These are phyloP conservation scores for Luffia ferchaultella DNA, from an alignment of 2,888 invertebrate species.

Conservation along the genomic window DNA sequence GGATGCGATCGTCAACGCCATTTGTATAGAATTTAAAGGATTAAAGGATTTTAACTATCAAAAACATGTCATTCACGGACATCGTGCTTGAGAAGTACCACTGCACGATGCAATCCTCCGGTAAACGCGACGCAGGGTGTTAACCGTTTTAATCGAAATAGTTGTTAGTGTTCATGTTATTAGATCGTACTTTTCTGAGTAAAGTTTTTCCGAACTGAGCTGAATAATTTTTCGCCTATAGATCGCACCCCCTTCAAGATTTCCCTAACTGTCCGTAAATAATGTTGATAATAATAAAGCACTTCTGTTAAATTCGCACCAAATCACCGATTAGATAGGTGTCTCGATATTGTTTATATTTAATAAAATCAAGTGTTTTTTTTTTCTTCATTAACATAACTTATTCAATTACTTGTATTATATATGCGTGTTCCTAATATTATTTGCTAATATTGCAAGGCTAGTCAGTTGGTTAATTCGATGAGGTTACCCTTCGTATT, in stretches of 20 bases:
- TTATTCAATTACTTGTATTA: no score
- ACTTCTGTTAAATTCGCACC: constrained; percentile 20
- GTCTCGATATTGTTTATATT: neutral
- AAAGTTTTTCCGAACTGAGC: constrained; percentile 33
- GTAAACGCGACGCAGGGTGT: constrained; percentile 23
- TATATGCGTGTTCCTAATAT: neutral
- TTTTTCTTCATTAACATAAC: neutral
- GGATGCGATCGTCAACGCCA: no score
- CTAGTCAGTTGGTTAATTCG: constrained; percentile 45
- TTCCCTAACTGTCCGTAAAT: neutral
- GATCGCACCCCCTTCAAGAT: neutral
- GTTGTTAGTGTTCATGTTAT: constrained; percentile 64
- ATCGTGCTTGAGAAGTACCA: no score
- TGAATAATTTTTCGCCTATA: constrained; percentile 41
- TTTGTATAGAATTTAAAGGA: no score
- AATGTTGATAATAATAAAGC: constrained; percentile 5
- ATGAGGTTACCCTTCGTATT: constrained; percentile 28
- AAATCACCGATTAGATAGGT: neutral
- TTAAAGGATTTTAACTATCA: no score
- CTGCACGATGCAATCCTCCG: no score
- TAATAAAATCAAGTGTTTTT: neutral
- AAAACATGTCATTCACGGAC: no score
- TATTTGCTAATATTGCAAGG: constrained; percentile 23
- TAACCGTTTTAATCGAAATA: constrained; percentile 48
- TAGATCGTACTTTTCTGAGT: constrained; percentile 53